Evolutionary conservation across 1,140 invertebrate species (phyloP).

Genomic region (Phenacoccus solenopsis): DNA sequence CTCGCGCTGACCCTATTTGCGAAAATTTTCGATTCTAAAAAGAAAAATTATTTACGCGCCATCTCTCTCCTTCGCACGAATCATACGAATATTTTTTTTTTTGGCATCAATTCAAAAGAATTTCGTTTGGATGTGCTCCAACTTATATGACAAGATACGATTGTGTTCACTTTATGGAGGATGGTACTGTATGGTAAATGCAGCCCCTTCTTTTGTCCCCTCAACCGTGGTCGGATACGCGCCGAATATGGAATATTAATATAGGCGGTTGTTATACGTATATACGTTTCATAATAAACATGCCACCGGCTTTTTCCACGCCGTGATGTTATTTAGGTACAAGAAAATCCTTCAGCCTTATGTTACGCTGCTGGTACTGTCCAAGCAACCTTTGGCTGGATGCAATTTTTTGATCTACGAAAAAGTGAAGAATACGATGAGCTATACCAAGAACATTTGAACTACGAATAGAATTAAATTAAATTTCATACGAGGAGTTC

Average conservation of each 20-base stretch:
- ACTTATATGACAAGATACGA: neutral
- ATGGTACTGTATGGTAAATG: neutral
- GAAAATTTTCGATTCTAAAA: neutral
- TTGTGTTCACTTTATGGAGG: neutral
- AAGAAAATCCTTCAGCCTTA: no score
- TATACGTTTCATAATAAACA: neutral
- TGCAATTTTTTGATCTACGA: no score
- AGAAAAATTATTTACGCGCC: neutral
- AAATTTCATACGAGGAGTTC: no score
- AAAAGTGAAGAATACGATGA: no score
- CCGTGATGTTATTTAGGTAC: no score
- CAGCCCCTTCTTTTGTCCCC: no score
- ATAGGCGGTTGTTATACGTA: neutral
- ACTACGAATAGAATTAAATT: no score
- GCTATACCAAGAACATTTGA: no score
- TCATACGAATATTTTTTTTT: neutral
- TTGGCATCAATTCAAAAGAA: neutral
- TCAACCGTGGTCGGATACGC: no score
- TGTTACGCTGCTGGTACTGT: no score
- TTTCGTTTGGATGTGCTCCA: neutral
- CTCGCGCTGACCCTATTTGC: neutral
- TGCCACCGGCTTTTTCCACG: neutral
- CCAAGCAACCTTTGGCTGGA: no score
- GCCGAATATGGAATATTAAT: constrained; percentile 3
- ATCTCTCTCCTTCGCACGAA: neutral